phyloP scores from a whole-genome alignment of 2,888 invertebrate genomes.

The Pyrgus malvae region DNA sequence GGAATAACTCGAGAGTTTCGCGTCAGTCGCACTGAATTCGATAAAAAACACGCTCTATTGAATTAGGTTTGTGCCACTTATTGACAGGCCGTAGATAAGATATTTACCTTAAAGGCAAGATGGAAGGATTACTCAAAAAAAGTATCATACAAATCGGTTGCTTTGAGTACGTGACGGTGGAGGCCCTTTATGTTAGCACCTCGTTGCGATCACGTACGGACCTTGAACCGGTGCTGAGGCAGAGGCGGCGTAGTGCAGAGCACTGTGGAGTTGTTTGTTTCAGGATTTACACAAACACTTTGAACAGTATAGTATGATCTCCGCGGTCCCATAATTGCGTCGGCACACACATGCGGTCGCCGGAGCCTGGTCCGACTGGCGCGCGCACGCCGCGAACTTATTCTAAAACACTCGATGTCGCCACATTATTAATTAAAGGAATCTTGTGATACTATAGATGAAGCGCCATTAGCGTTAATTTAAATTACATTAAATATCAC shows the following conservation, averaged over 20 bases:
- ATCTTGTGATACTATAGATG: conserved; percentile 42
- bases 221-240: conserved; percentile 56
- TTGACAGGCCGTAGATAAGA: conserved; percentile 57
- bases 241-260: conserved; percentile 36
- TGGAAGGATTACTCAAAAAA: conserved; percentile 59
- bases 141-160: conserved; percentile 54
- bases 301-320: conserved; percentile 37
- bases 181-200: conserved; percentile 65
- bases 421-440: conserved; percentile 61
- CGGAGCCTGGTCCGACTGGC: conserved; percentile 55
- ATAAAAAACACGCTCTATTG: conserved; percentile 44
- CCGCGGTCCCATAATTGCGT: conserved; percentile 22
- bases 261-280: conserved; percentile 41
- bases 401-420: conserved; percentile 45
- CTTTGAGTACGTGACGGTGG: conserved; percentile 58
- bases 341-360: conserved; percentile 45
- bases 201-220: conserved; percentile 59
- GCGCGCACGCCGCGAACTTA: conserved; percentile 44
- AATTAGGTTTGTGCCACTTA: conserved; percentile 43
- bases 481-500: conserved; percentile 1
- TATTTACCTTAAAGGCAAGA: conserved; percentile 67
- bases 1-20: conserved; percentile 28
- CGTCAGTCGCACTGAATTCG: conserved; percentile 38
- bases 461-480: conserved; percentile 5
- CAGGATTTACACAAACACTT: conserved; percentile 56